Percentiles rank a stretch among this genome's conserved stretches.
phyloP scores from a whole-genome alignment of 2,797 vertebrate species.

The Pelobates cultripes region DNA sequence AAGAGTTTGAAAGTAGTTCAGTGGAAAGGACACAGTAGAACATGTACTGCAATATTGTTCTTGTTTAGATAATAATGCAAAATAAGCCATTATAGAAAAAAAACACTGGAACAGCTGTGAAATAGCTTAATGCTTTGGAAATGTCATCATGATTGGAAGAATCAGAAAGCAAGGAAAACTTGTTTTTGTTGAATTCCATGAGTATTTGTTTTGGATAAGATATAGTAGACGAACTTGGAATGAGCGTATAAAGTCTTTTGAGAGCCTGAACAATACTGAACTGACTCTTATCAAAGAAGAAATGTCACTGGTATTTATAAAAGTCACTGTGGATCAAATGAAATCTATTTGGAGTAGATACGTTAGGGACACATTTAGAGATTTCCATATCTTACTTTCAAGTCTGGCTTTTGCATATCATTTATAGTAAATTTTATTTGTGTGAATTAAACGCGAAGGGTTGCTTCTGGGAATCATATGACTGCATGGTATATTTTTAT shows the following conservation, averaged over 20 bases:
- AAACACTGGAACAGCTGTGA: background rate
- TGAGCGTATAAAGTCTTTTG: background rate
- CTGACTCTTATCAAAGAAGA: background rate
- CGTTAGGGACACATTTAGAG: background rate
- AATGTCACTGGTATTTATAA: conserved; percentile 3
- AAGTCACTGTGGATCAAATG: background rate
- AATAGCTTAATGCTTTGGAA: background rate
- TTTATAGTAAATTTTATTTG: no score
- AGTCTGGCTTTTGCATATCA: background rate
- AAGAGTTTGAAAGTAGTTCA: background rate
- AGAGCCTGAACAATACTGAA: background rate
- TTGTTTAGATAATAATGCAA: background rate
- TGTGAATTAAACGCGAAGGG: no score
- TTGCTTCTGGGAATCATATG: no score
- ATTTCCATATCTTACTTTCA: background rate
- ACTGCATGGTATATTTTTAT: no score
- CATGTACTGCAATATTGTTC: background rate
- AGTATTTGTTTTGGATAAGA: background rate
- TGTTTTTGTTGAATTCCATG: background rate
- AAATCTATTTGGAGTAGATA: background rate
- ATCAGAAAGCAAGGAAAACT: background rate
- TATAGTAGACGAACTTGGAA: background rate
- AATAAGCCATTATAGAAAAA: background rate
- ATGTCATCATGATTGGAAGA: background rate
- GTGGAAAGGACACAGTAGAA: background rate